phyloP scores from a whole-genome alignment of 2,113 vertebrate genomes.

The Pungitius pungitius region DNA sequence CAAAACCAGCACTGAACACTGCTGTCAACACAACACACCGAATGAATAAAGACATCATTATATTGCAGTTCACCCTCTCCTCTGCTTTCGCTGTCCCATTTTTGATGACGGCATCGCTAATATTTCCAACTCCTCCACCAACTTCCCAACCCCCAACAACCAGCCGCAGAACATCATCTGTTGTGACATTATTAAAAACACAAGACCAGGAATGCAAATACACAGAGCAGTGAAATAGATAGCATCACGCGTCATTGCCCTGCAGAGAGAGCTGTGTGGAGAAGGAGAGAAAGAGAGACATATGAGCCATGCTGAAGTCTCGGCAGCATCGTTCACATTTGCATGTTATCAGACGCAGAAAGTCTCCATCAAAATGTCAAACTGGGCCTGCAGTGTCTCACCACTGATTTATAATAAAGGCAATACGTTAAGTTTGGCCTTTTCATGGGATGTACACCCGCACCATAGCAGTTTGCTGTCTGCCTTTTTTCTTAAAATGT shows the following conservation, averaged over 20 bases:
- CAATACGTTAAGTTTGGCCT: constrained; percentile 60
- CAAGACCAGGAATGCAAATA: constrained; percentile 68
- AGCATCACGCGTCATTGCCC: constrained; percentile 67
- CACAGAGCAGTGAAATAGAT: constrained; percentile 73
- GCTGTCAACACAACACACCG: background rate
- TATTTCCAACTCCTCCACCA: constrained; percentile 32
- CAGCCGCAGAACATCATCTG: constrained; percentile 64
- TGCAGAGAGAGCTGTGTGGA: constrained; percentile 50
- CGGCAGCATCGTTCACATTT: constrained; percentile 65
- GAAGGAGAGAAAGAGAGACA: constrained; percentile 17
- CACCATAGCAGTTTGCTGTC: constrained; percentile 32
- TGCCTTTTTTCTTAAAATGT: constrained; percentile 54
- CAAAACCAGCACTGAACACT: background rate
- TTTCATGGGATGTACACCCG: constrained; percentile 41
- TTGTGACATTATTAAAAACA: constrained; percentile 74
- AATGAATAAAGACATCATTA: constrained; percentile 38
- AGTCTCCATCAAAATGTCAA: constrained; percentile 78
- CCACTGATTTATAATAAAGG: constrained; percentile 63
- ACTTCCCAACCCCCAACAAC: constrained; percentile 5
- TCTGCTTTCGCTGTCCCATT: background rate
- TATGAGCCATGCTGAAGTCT: constrained; percentile 48
- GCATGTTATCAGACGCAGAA: constrained; percentile 73
- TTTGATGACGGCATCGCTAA: constrained; percentile 22
- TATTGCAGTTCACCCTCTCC: constrained; percentile 23
- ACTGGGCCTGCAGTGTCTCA: constrained; percentile 50